Percentiles rank a stretch among this genome's conserved stretches.
Evolutionary conservation across 1,140 invertebrate genomes (phyloP).

Genomic region (Frieseomelitta varia): DNA sequence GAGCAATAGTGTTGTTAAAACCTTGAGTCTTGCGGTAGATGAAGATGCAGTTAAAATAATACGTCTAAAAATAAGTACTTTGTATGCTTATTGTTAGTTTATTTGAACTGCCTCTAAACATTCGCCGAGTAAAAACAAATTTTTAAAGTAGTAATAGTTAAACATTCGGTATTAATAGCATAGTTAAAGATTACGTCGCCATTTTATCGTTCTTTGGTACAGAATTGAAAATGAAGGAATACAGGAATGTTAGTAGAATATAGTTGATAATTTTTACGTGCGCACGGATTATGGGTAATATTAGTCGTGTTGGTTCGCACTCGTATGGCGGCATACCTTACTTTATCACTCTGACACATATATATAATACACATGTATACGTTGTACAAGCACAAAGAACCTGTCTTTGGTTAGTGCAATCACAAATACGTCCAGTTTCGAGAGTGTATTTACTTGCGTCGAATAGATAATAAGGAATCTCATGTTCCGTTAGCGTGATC

Average conservation of each 20-base stretch:
- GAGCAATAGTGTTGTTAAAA: not conserved
- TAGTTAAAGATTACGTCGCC: no score
- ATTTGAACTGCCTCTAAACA: no score
- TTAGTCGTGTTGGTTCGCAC: not conserved
- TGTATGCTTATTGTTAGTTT: no score
- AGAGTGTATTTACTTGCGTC: constrained; percentile 19
- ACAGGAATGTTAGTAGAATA: not conserved
- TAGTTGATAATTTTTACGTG: not conserved
- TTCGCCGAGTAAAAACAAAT: no score
- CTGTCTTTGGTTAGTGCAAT: not conserved
- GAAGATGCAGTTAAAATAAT: no score
- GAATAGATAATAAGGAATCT: constrained; percentile 16
- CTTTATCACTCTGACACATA: not conserved
- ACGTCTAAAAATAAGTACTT: no score
- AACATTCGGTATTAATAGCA: no score
- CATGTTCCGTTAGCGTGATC: not conserved
- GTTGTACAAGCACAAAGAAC: not conserved
- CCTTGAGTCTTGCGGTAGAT: not conserved
- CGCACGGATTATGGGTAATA: no score
- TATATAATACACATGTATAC: not conserved
- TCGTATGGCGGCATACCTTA: not conserved
- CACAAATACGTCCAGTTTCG: constrained; percentile 2
- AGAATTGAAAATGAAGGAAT: no score
- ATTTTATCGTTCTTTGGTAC: no score
- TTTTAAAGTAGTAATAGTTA: no score